Evolutionary conservation across 2,888 invertebrate species (phyloP).

Genomic region (Microctonus hyperodae): DNA sequence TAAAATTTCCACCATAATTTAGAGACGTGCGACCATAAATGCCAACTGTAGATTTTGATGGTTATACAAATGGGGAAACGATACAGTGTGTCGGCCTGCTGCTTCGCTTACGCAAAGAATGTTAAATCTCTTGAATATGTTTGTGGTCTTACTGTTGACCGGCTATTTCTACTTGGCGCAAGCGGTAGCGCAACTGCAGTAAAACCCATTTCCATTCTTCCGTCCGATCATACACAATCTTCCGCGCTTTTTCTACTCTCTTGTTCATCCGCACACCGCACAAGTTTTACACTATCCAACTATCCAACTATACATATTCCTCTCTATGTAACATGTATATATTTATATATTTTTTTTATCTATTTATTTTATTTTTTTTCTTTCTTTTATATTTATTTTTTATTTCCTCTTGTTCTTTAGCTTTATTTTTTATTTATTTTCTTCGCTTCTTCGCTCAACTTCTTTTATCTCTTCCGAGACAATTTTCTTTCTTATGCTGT

Average conservation of each 20-base stretch:
- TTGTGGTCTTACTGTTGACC: conserved; percentile 8
- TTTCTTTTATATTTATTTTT: neutral
- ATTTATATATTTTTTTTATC: neutral
- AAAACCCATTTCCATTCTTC: conserved; percentile 20
- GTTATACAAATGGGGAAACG: conserved; percentile 6
- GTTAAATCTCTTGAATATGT: neutral
- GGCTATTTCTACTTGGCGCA: conserved; percentile 2
- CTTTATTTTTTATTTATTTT: too few species aligned
- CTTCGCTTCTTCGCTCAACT: neutral
- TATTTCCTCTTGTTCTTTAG: too few species aligned
- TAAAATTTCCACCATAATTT: conserved; percentile 60
- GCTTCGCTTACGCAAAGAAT: conserved; percentile 11
- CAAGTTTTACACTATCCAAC: too few species aligned
- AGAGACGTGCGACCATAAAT: conserved; percentile 50
- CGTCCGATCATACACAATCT: conserved; percentile 12
- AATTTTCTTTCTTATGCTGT: neutral
- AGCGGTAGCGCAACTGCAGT: neutral
- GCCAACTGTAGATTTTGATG: conserved; percentile 29
- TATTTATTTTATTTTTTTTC: neutral
- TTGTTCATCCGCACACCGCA: neutral
- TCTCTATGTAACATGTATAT: too few species aligned
- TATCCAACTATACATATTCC: too few species aligned
- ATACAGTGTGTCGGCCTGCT: neutral
- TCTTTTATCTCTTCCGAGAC: neutral
- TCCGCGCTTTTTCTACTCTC: neutral